Percentiles rank a stretch among this genome's conserved stretches.
Conservation (phyloP, 2,888 invertebrate genomes). For the Halictus quadricinctus region DNA sequence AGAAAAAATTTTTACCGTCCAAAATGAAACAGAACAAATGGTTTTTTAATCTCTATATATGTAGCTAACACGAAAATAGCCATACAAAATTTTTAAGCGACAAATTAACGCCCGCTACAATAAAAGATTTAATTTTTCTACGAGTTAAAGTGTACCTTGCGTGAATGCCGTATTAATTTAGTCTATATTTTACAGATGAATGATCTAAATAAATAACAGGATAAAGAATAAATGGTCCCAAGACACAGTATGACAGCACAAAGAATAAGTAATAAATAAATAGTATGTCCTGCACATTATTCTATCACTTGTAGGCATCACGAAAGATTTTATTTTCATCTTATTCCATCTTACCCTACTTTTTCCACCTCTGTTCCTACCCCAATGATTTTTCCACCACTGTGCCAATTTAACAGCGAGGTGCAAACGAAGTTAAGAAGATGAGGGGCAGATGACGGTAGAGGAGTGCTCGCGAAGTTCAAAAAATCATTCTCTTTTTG, state of each 20-base stretch:
- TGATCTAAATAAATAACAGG: too few species aligned
- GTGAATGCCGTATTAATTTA: too few species aligned
- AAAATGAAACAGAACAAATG: background rate
- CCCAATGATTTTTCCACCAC: background rate
- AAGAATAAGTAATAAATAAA: too few species aligned
- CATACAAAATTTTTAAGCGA: too few species aligned
- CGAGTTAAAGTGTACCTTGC: too few species aligned
- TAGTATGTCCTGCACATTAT: background rate
- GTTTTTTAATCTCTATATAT: background rate
- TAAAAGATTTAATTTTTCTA: too few species aligned
- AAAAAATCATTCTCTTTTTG: constrained; percentile 4
- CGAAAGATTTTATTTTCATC: background rate
- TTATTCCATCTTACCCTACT: background rate
- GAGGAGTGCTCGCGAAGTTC: background rate
- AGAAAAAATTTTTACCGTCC: background rate
- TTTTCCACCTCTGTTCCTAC: background rate
- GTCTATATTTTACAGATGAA: too few species aligned
- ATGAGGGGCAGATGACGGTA: background rate
- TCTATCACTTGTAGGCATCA: background rate
- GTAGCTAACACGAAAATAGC: too few species aligned
- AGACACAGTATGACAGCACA: too few species aligned
- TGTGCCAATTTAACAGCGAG: background rate
- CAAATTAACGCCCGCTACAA: too few species aligned
- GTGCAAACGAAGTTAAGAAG: background rate
- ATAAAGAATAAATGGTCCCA: too few species aligned